Conservation (phyloP, 2,797 vertebrate species). For the Strix occidentalis region DNA sequence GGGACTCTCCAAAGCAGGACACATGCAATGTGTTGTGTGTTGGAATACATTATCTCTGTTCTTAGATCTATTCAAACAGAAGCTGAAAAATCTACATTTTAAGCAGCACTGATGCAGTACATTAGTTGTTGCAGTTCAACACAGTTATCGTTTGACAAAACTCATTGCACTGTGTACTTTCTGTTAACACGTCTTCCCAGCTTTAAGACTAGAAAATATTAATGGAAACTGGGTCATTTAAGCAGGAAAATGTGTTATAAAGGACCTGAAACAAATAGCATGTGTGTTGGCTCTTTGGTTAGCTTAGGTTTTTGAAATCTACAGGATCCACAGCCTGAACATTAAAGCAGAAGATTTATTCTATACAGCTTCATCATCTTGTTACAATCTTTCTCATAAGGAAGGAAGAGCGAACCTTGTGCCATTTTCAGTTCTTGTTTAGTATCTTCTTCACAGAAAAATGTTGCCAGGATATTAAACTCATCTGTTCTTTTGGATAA, state of each 20-base stretch:
- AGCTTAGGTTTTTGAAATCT: neutral
- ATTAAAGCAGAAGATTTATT: slow-evolving; percentile 51
- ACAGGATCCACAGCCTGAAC: neutral
- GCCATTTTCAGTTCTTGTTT: slow-evolving; percentile 54
- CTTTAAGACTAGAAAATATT: neutral
- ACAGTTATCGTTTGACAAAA: neutral
- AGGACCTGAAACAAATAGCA: neutral
- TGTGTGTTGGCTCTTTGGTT: neutral
- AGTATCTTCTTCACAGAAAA: slow-evolving; percentile 45
- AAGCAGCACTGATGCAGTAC: neutral
- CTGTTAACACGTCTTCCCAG: neutral
- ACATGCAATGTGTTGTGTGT: accelerated
- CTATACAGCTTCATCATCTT: neutral
- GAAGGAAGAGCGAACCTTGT: neutral
- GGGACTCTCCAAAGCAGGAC: neutral
- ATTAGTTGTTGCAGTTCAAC: neutral
- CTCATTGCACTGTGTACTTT: neutral
- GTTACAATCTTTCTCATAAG: slow-evolving; percentile 11
- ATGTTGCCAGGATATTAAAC: slow-evolving; percentile 46
- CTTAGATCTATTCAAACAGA: neutral
- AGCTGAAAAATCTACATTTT: neutral
- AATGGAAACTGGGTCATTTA: neutral
- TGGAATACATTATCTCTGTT: neutral
- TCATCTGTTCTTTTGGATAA: slow-evolving; percentile 56
- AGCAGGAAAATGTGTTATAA: neutral